These are phyloP conservation scores for Bos javanicus DNA, from an alignment of 2,113 vertebrate genomes.

Conservation along the genomic window DNA sequence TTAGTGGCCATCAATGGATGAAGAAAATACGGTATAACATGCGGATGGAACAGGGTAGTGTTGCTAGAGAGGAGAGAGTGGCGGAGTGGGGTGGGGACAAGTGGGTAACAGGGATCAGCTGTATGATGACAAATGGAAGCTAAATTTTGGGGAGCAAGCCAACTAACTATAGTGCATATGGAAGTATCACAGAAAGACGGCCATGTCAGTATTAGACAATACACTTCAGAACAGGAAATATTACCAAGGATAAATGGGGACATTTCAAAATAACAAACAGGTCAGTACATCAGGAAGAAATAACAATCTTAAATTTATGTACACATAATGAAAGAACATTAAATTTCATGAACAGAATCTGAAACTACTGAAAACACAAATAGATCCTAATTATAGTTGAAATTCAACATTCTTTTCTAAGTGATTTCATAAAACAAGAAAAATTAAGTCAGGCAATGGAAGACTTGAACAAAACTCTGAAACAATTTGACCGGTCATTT, in stretches of 20 bases:
- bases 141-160: not conserved
- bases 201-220: not conserved
- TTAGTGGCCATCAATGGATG: not conserved
- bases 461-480: not conserved
- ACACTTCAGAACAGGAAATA: not conserved
- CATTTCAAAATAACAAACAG: not conserved
- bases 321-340: not conserved
- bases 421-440: not conserved
- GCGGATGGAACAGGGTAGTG: not conserved
- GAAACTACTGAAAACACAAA: not conserved
- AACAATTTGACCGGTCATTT: not conserved
- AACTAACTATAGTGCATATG: not conserved
- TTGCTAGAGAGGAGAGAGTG: not conserved
- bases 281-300: not conserved
- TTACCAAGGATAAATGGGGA: not conserved
- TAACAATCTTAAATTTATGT: not conserved
- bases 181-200: not conserved
- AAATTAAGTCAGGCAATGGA: not conserved
- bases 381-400: not conserved
- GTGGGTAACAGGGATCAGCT: not conserved
- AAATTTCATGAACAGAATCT: conserved; percentile 2
- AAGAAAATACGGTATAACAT: not conserved
- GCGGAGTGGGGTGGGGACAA: accelerated
- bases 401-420: not conserved
- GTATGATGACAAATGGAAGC: not conserved